These are phyloP conservation scores for Epinephelus fuscoguttatus DNA, from an alignment of 2,113 vertebrate genomes.

Conservation along the genomic window DNA sequence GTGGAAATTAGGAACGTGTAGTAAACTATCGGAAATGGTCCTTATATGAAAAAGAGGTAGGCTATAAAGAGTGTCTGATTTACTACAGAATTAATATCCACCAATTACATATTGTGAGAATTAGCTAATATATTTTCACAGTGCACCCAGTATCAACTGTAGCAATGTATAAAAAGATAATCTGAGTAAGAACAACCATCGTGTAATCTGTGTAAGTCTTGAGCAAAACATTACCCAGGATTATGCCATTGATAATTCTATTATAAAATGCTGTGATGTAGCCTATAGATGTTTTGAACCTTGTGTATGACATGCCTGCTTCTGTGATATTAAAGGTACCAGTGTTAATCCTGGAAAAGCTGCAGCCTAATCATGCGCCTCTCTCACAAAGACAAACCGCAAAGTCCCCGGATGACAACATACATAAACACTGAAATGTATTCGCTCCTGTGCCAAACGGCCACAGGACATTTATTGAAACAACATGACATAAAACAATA, in stretches of 20 bases:
- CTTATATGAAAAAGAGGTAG: no score
- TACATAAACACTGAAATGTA: not conserved
- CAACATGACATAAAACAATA: constrained; percentile 45
- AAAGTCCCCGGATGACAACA: constrained; percentile 50
- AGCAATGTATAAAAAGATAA: not conserved
- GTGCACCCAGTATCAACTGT: not conserved
- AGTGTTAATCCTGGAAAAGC: not conserved
- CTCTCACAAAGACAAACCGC: not conserved
- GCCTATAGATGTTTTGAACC: not conserved
- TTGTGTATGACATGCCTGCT: not conserved
- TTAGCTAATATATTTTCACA: not conserved
- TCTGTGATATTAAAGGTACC: not conserved
- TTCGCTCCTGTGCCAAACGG: constrained; percentile 31
- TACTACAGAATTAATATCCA: not conserved
- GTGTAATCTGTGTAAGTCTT: no score
- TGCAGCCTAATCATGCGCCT: not conserved
- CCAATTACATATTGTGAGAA: not conserved
- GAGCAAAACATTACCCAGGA: no score
- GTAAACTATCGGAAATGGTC: no score
- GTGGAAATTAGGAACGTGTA: no score
- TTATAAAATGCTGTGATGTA: not conserved
- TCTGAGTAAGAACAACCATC: no score
- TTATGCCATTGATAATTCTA: not conserved
- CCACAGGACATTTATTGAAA: constrained; percentile 69
- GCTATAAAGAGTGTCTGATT: no score